Conservation (phyloP, 2,113 vertebrate species). For the Gallinago jamesoni region DNA sequence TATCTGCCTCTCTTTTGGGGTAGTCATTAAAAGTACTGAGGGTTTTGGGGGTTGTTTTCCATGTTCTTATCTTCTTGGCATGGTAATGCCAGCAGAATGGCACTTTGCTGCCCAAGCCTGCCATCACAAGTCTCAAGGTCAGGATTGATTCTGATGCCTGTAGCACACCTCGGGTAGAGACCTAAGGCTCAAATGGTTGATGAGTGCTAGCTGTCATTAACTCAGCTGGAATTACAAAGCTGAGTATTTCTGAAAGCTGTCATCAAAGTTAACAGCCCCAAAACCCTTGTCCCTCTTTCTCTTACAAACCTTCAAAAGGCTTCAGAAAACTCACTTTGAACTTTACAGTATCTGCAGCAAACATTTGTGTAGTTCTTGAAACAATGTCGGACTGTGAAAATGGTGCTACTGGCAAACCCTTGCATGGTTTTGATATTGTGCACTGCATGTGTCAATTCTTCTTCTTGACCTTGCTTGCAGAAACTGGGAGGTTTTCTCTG, state of each 20-base stretch:
- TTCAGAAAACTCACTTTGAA: not conserved
- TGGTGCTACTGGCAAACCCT: not conserved
- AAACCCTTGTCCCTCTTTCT: not conserved
- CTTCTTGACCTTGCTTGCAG: not conserved
- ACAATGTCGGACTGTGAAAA: not conserved
- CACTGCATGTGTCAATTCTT: accelerated
- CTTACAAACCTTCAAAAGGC: not conserved
- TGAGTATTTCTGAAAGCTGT: not conserved
- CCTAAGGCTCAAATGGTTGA: not conserved
- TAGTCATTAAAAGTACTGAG: not conserved
- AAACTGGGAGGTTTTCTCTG: not conserved
- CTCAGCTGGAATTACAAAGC: not conserved
- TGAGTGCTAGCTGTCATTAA: not conserved
- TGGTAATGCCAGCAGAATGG: not conserved
- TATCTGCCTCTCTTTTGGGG: not conserved
- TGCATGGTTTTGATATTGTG: not conserved
- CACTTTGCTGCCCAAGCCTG: not conserved
- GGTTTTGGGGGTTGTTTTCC: not conserved
- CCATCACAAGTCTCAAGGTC: not conserved
- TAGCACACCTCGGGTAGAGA: not conserved
- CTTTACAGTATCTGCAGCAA: not conserved
- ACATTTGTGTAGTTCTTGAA: not conserved
- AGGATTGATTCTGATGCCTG: not conserved
- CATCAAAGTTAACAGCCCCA: not conserved
- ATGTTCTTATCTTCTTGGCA: not conserved